Evolutionary conservation across 2,797 vertebrate species (phyloP), one percentile per base, ranked within the genome.

Genomic region (Serranus cabrilla): DNA sequence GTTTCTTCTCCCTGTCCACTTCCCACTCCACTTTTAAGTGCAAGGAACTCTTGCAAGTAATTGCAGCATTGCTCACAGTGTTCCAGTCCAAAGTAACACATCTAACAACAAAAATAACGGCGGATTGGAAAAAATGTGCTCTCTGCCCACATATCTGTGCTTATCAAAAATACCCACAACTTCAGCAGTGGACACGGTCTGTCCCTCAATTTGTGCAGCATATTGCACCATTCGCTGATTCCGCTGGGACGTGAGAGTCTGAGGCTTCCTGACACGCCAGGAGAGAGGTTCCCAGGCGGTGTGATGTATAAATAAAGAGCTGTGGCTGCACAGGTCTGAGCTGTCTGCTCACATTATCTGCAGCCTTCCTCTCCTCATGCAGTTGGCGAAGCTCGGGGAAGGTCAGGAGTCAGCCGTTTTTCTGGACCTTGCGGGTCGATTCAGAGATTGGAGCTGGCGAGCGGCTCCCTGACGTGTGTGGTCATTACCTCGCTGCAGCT

Each of bases 291-390:
- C 56, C 73, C 61, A 1, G 63, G 59, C 10, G 2, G 57, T 59
- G 76, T 61, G 70, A 88, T 89, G 71, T 87, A 88, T 87, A 90
- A 91, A 87, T 83, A 82, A 93, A 87, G 76, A 89, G 81, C 69
- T 79, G 76, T 69, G 73, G 67, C 79, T 74, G 71, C 71, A 54
- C 54, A 50, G 55, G 69, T 67, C 81, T 34, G 73, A 79, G 81
- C 87, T 90, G 89, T 91, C 91, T 45, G 17, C 73, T 88, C 69
- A 46, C 65, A 83, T 92, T 80, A 89, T 71, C 71, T 60, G 40
- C 77, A 18, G 18, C 16, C 40, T 49, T 80, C 66, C 20, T 83
- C 42, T 67, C 31, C 37, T 69, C 20, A 34, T 52, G 82, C 52
- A 73, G 63, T 57, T 45, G 40, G 11, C 0, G 5, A 60, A 46